Evolutionary conservation across 2,888 invertebrate species (phyloP).

Genomic region (Ophion costatus): DNA sequence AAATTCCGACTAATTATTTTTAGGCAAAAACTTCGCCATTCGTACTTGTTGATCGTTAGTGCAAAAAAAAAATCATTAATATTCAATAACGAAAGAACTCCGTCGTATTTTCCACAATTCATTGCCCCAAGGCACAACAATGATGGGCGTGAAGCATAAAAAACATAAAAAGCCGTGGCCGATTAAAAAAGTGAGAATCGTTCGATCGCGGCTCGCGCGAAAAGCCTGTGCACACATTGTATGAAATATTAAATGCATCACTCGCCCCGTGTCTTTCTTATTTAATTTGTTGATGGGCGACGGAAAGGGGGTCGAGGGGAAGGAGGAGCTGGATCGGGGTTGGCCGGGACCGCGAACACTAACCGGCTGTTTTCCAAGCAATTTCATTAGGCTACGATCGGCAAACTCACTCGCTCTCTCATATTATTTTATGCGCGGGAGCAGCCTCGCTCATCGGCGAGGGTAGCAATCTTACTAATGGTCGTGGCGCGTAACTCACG

Average conservation of each 20-base stretch:
- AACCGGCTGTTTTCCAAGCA: slow-evolving; percentile 75
- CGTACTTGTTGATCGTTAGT: too few species aligned
- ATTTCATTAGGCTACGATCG: slow-evolving; percentile 79
- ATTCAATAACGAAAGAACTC: too few species aligned
- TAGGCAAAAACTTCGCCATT: too few species aligned
- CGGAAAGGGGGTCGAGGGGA: background rate
- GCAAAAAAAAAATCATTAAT: too few species aligned
- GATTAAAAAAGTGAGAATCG: background rate
- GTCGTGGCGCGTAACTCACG: slow-evolving; percentile 67
- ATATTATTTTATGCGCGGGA: slow-evolving; percentile 75
- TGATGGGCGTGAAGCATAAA: background rate
- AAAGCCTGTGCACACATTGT: background rate
- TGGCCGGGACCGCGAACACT: slow-evolving; percentile 34
- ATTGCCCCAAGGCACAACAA: too few species aligned
- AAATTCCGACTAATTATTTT: too few species aligned
- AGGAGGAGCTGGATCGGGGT: background rate
- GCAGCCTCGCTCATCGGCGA: slow-evolving; percentile 70
- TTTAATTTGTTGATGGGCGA: slow-evolving; percentile 64
- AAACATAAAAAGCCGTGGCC: background rate
- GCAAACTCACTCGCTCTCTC: slow-evolving; percentile 54
- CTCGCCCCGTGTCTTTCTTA: slow-evolving; percentile 42
- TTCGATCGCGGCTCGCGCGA: background rate
- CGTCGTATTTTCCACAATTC: too few species aligned
- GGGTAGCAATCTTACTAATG: slow-evolving; percentile 79
- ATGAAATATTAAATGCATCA: slow-evolving; percentile 50